Percentiles rank a stretch among this genome's conserved stretches.
phyloP scores from a whole-genome alignment of 2,888 invertebrate genomes.

The Cordilura impudica region DNA sequence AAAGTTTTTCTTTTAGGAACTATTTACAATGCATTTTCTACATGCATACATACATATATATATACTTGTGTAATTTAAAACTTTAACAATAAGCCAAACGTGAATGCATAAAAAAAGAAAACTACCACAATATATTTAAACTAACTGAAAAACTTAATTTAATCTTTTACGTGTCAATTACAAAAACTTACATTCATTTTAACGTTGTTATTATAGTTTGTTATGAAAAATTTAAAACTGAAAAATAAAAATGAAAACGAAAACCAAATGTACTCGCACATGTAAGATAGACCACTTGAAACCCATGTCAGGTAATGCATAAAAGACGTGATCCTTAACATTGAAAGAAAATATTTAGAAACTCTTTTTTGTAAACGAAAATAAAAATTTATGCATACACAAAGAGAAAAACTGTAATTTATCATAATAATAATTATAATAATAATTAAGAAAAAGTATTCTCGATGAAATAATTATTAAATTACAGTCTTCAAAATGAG shows the following conservation, averaged over 20 bases:
- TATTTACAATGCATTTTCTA: no score
- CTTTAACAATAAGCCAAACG: not conserved
- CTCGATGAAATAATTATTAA: no score
- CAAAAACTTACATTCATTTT: constrained; percentile 9
- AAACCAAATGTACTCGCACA: not conserved
- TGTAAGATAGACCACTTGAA: constrained; percentile 40
- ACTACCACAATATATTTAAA: constrained; percentile 16
- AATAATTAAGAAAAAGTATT: no score
- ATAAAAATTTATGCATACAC: not conserved
- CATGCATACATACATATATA: no score
- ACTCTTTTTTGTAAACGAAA: no score
- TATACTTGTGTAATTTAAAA: not conserved
- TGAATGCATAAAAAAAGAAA: not conserved
- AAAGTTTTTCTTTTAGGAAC: no score
- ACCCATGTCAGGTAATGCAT: constrained; percentile 55
- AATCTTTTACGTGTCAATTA: constrained; percentile 61
- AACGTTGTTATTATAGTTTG: not conserved
- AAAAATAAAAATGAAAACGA: not conserved
- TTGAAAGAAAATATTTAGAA: constrained; percentile 8
- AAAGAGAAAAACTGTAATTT: not conserved
- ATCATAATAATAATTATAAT: no score
- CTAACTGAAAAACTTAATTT: constrained; percentile 50
- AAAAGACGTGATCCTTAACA: constrained; percentile 55
- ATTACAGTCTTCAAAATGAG: no score
- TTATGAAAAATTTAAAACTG: not conserved